phyloP scores from a whole-genome alignment of 1,140 invertebrate species.

The Wasmannia auropunctata region DNA sequence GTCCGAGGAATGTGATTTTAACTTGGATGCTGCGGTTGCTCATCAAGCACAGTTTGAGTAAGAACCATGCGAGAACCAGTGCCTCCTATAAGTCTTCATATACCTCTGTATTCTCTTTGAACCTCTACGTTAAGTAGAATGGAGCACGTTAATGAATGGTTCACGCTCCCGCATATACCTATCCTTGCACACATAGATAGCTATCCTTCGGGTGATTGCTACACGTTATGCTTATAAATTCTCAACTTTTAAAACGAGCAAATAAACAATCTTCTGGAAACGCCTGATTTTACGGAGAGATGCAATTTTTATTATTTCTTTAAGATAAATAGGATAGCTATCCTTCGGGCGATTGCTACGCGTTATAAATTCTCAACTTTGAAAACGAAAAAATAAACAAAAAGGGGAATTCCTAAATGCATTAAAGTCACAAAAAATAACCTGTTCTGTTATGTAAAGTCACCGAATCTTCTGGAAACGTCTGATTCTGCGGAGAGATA shows the following conservation, averaged over 20 bases:
- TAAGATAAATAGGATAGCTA: neutral
- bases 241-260: neutral
- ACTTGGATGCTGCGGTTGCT: slow-evolving; percentile 50
- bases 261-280: neutral
- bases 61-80: slow-evolving; percentile 52
- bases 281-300: neutral
- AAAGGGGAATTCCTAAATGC: too few species aligned
- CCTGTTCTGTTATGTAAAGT: too few species aligned
- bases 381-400: too few species aligned
- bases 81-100: neutral
- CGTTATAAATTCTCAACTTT: too few species aligned
- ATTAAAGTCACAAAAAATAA: too few species aligned
- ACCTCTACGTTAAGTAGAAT: neutral
- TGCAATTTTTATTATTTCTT: neutral
- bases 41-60: slow-evolving; percentile 71
- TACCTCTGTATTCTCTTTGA: slow-evolving; percentile 13
- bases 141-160: neutral
- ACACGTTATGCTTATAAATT: neutral
- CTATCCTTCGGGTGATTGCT: neutral
- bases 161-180: neutral
- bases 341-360: too few species aligned
- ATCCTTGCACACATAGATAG: neutral
- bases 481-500: neutral
- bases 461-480: neutral
- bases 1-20: slow-evolving; percentile 53